Percentiles rank a stretch among this genome's conserved stretches.
Conservation (phyloP, 2,113 vertebrate species). For the Cochlearius cochlearius region DNA sequence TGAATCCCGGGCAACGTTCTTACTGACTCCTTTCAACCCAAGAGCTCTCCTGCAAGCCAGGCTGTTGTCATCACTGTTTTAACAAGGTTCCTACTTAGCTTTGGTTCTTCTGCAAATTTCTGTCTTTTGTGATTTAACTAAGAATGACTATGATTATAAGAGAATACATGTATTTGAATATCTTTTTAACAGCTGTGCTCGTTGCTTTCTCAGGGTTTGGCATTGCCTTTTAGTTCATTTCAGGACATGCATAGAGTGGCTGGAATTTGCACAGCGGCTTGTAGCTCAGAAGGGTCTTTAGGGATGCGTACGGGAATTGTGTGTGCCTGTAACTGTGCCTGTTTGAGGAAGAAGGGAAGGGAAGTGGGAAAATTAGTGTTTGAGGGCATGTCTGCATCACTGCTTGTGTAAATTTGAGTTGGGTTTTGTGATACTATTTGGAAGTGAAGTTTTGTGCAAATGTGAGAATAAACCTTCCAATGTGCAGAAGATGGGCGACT, state of each 20-base stretch:
- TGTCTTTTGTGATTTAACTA: slow-evolving; percentile 4
- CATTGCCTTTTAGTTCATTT: slow-evolving; percentile 5
- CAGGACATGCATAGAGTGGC: neutral
- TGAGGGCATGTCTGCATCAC: neutral
- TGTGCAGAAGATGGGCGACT: neutral
- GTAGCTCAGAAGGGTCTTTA: neutral
- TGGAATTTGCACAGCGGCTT: neutral
- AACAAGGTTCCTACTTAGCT: neutral
- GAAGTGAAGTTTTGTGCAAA: neutral
- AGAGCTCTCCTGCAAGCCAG: slow-evolving; percentile 5
- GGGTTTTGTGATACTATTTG: neutral
- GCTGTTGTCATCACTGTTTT: neutral
- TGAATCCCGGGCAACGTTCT: neutral
- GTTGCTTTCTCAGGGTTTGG: neutral
- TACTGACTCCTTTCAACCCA: neutral
- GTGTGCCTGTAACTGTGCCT: neutral
- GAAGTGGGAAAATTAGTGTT: neutral
- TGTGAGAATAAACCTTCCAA: neutral
- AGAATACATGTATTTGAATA: slow-evolving; percentile 22
- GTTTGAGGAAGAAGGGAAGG: neutral
- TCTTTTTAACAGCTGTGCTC: neutral
- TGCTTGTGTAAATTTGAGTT: neutral
- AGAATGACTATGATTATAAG: slow-evolving; percentile 12
- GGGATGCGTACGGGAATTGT: neutral
- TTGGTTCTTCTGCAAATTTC: neutral